Base-by-base conservation (phyloP, 2,797 vertebrate genomes). In the Diceros bicornis region DNA sequence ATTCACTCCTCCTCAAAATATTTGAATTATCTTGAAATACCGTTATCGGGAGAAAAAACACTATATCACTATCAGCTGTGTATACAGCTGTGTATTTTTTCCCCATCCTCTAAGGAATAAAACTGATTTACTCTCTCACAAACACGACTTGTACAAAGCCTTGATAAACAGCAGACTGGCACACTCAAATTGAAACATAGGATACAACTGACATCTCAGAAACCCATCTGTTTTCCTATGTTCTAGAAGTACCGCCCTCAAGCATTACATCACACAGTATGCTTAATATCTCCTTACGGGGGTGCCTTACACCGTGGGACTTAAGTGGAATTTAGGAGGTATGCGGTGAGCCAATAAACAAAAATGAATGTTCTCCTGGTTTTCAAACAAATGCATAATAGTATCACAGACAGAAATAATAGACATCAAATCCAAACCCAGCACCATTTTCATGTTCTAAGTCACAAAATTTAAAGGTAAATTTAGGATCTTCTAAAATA, bases 41-140 rank as follows among this genome's bases (percentile, higher is more conserved):
- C 34, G 32, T 91, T 59, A 83, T 75, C 41, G 87, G 55, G 17
- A 0, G 1, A 37, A 66, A 75, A 90, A 82, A 50, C 3, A 71
- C n/a, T 52, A 32, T 50, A 52, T 72, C 27, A 21, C 4, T 74
- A 86, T 85, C 72, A 85, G 37, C 37, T 75, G 17, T 57, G 61
- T 69, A 44, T 61, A 52, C 44, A 77, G 44, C 47, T 84, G 71
- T 62, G 32, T 85, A 85, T 88, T 87, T 93, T 78, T 85, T 57
- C 66, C 37, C 47, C 52, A 82, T 16, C 10, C 68, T 88, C 71
- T 77, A 69, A 79, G 34, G 34, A 95, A 92, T 91, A 87, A 97
- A 96, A 87, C 32, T 88, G 29, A 94, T 90, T 89, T 95, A 52
- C 61, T 93, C 32, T 91, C 89, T 95, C 50, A 89, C n/a, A 94